phyloP scores from a whole-genome alignment of 2,113 vertebrate genomes.

The Xerus inauris region DNA sequence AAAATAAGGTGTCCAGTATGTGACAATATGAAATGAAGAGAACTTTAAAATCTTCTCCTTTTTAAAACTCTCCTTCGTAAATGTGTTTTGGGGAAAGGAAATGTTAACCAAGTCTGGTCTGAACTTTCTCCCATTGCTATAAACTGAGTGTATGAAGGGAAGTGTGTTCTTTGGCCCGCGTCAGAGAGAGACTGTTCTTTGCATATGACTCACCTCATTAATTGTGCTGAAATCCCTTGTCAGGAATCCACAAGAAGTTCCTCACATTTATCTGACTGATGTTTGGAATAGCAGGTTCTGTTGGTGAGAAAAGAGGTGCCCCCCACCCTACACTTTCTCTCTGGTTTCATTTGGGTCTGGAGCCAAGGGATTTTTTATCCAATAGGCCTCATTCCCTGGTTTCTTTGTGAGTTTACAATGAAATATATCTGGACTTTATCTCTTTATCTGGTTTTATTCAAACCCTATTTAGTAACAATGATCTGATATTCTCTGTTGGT shows the following conservation, averaged over 20 bases:
- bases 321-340: not conserved
- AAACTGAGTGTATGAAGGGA: constrained; percentile 57
- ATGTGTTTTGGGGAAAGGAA: constrained; percentile 17
- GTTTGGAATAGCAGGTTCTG: not conserved
- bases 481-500: not conserved
- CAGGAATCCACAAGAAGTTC: constrained; percentile 50
- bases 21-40: not conserved
- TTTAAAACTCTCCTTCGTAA: not conserved
- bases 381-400: constrained; percentile 18
- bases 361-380: constrained; percentile 27
- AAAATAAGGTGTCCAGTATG: not conserved
- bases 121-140: constrained; percentile 69
- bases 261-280: constrained; percentile 26
- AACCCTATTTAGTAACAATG: not conserved
- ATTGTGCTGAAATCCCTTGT: constrained; percentile 70
- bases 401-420: not conserved
- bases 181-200: constrained; percentile 66
- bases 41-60: not conserved
- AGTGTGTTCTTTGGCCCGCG: constrained; percentile 75
- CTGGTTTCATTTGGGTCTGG: constrained; percentile 27
- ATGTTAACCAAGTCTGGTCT: constrained; percentile 24
- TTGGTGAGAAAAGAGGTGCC: not conserved
- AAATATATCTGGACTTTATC: not conserved
- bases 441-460: constrained; percentile 44
- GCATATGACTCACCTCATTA: constrained; percentile 82